Evolutionary conservation across 2,113 vertebrate genomes (phyloP).

Genomic region (Cottus gobio): DNA sequence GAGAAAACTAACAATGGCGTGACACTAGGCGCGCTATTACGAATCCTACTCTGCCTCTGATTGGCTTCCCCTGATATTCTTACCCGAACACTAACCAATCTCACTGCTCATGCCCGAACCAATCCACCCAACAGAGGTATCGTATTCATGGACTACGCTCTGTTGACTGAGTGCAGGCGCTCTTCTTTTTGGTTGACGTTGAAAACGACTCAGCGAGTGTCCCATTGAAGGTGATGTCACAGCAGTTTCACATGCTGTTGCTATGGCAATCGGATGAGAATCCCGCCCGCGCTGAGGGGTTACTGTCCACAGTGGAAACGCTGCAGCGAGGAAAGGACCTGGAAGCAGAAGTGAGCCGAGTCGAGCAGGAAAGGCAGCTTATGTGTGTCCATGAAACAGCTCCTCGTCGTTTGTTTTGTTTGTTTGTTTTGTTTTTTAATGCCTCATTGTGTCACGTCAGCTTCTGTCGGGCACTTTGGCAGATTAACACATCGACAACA

Average conservation of each 20-base stretch:
- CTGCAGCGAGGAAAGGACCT: background rate
- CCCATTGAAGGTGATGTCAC: background rate
- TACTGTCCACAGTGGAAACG: background rate
- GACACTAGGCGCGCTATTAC: background rate
- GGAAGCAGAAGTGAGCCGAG: background rate
- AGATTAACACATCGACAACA: slow-evolving; percentile 36
- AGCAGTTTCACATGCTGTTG: background rate
- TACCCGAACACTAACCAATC: background rate
- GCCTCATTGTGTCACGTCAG: slow-evolving; percentile 28
- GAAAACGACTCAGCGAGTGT: no score
- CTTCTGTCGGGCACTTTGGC: slow-evolving; percentile 37
- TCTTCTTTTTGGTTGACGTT: no score
- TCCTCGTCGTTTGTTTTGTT: background rate
- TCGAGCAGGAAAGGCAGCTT: background rate
- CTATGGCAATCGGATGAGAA: background rate
- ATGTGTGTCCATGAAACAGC: slow-evolving; percentile 1
- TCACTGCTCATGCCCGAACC: background rate
- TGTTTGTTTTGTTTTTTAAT: background rate
- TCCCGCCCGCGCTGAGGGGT: background rate
- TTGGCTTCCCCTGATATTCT: background rate
- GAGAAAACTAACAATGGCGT: background rate
- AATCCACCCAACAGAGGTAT: no score
- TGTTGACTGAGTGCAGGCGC: no score
- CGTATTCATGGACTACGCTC: no score
- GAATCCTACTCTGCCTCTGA: background rate